These are phyloP conservation scores for Megaceryle torquata DNA, from an alignment of 2,113 vertebrate species.

Conservation along the genomic window DNA sequence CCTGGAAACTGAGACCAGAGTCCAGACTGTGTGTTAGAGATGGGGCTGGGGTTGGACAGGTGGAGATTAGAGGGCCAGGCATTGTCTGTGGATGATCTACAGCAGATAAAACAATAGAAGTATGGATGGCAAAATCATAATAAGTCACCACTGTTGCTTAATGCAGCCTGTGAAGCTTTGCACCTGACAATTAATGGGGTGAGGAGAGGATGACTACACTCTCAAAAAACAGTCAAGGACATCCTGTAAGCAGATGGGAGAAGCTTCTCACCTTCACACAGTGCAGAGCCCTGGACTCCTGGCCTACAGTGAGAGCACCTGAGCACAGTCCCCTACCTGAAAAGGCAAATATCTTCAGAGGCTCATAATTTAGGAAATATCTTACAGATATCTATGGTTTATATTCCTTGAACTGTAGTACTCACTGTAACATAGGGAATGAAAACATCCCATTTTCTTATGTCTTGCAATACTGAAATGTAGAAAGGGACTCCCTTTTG, in stretches of 20 bases:
- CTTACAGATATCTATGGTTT: not conserved
- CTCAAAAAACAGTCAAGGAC: not conserved
- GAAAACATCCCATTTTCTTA: not conserved
- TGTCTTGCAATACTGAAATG: not conserved
- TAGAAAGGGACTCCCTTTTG: not conserved
- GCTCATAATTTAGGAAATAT: not conserved
- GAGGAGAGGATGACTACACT: not conserved
- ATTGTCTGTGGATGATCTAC: not conserved
- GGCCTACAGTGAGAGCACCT: not conserved
- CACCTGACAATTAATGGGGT: not conserved
- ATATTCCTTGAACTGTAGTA: not conserved
- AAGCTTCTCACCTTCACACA: not conserved
- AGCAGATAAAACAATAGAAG: not conserved
- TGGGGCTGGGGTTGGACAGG: not conserved
- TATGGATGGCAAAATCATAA: not conserved
- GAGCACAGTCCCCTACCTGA: not conserved
- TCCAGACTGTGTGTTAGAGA: not conserved
- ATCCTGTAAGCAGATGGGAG: not conserved
- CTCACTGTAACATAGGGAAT: not conserved
- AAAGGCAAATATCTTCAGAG: not conserved
- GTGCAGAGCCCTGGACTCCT: not conserved
- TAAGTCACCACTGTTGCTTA: not conserved
- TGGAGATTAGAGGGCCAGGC: not conserved
- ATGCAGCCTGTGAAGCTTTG: not conserved
- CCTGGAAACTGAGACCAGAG: conserved; percentile 16